Evolutionary conservation across 2,113 vertebrate species (phyloP).

Genomic region (Sterrhoptilus dennistouni): DNA sequence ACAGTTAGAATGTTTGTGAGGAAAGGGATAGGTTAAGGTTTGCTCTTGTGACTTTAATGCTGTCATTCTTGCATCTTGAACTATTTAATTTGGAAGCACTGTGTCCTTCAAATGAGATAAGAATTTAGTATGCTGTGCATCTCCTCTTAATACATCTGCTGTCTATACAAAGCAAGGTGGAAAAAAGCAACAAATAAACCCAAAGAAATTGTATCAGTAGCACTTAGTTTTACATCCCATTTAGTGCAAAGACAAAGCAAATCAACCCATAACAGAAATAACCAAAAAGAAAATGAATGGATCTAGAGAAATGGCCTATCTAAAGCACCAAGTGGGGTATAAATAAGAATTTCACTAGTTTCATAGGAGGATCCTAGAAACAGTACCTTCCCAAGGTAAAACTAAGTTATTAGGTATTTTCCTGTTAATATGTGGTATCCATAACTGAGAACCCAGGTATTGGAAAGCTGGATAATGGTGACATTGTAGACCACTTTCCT

Average conservation of each 20-base stretch:
- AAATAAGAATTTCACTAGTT: neutral
- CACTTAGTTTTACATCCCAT: neutral
- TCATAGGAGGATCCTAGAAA: neutral
- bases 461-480: neutral
- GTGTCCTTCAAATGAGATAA: neutral
- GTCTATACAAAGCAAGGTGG: neutral
- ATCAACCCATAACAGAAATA: neutral
- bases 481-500: neutral
- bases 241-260: neutral
- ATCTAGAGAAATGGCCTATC: neutral
- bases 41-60: neutral
- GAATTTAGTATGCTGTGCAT: neutral
- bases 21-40: neutral
- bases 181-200: neutral
- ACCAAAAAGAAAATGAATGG: neutral
- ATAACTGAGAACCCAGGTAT: neutral
- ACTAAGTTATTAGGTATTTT: neutral
- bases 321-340: neutral
- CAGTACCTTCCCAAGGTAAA: neutral
- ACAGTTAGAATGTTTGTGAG: neutral
- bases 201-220: neutral
- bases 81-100: neutral
- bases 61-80: neutral
- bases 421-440: neutral
- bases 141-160: neutral